Conservation (phyloP, 2,888 invertebrate genomes). For the Junonia oenone region DNA sequence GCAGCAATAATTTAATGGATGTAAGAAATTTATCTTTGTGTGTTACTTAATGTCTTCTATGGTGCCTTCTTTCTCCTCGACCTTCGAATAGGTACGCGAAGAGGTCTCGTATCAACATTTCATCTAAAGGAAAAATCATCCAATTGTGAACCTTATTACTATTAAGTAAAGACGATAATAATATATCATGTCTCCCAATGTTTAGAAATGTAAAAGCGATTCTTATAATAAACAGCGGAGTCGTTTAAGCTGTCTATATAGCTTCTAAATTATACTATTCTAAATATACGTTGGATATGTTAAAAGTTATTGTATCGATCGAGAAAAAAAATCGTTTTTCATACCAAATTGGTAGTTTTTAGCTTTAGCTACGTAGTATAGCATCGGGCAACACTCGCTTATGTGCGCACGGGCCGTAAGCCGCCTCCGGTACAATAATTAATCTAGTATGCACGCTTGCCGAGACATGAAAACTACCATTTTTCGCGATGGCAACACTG, state of each 20-base stretch:
- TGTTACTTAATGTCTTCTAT: slow-evolving; percentile 1
- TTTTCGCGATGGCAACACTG: slow-evolving; percentile 23
- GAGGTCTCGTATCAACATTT: slow-evolving; percentile 1
- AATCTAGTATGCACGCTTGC: slow-evolving; percentile 51
- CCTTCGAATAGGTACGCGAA: neutral
- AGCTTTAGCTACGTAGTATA: slow-evolving; percentile 44
- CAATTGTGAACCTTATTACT: slow-evolving; percentile 7
- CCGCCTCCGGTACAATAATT: slow-evolving; percentile 62
- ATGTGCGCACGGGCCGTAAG: slow-evolving; percentile 46
- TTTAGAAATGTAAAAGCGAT: slow-evolving; percentile 2
- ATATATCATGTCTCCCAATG: slow-evolving; percentile 22
- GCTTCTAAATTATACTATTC: slow-evolving; percentile 22
- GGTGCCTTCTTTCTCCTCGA: neutral
- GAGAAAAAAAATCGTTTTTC: slow-evolving; percentile 32
- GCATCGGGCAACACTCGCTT: slow-evolving; percentile 41
- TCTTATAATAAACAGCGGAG: slow-evolving; percentile 16
- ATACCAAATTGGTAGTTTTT: slow-evolving; percentile 50
- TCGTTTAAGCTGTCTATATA: slow-evolving; percentile 30
- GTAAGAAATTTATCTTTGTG: neutral
- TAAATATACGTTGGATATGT: slow-evolving; percentile 27
- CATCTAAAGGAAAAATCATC: neutral
- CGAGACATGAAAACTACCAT: slow-evolving; percentile 39
- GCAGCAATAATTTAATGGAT: neutral
- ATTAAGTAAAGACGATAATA: slow-evolving; percentile 13
- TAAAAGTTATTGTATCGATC: slow-evolving; percentile 33